These are phyloP conservation scores for Papilio elwesi DNA, from an alignment of 2,888 invertebrate species.

Conservation along the genomic window DNA sequence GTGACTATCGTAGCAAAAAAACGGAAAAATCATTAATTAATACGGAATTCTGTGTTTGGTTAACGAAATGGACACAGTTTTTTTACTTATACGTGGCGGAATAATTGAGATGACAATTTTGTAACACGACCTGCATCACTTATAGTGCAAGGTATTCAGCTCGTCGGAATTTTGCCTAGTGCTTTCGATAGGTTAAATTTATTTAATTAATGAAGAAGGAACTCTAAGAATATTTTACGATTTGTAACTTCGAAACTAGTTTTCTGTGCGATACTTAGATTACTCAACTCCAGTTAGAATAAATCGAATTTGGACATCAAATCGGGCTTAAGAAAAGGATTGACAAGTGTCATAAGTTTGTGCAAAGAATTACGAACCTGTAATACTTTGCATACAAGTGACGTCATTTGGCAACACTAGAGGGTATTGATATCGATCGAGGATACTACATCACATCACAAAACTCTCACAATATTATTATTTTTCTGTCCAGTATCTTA, in stretches of 20 bases:
- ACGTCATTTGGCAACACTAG: constrained; percentile 9
- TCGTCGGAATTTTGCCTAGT: neutral
- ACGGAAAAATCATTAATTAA: no score
- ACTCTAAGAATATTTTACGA: no score
- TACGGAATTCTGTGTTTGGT: no score
- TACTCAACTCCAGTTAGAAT: neutral
- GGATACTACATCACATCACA: neutral
- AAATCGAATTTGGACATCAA: neutral
- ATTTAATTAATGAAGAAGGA: no score
- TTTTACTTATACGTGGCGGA: neutral
- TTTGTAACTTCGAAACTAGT: no score
- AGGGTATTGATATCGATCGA: constrained; percentile 1
- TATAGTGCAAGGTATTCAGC: neutral
- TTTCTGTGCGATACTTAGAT: no score
- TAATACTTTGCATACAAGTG: neutral
- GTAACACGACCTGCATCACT: neutral
- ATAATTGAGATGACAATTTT: constrained; percentile 16
- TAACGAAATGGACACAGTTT: no score
- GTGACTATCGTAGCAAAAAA: no score
- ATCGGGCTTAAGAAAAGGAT: neutral
- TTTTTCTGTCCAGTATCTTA: no score
- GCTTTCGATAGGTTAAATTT: neutral
- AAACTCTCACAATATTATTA: neutral
- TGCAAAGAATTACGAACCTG: neutral
- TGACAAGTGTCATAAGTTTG: neutral